Evolutionary conservation across 2,888 invertebrate genomes (phyloP).

Genomic region (Eupithecia pulchellata): DNA sequence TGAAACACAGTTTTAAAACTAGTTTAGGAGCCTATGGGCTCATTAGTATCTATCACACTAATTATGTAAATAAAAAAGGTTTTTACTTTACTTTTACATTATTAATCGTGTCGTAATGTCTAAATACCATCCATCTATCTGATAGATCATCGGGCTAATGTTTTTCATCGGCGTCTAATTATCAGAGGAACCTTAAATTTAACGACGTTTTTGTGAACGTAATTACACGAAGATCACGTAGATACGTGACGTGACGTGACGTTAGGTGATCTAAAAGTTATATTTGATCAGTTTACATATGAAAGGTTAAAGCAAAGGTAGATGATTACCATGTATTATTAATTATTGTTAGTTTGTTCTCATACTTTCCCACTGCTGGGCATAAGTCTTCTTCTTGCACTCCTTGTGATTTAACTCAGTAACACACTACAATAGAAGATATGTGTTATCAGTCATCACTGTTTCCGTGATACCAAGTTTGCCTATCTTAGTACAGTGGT

Average conservation of each 20-base stretch:
- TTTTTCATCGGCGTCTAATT: slow-evolving; percentile 67
- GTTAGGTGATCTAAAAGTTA: background rate
- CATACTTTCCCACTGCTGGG: background rate
- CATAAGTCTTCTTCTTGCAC: background rate
- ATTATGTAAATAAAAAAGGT: too few species aligned
- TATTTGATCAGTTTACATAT: background rate
- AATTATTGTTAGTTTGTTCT: background rate
- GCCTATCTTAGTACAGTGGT: too few species aligned
- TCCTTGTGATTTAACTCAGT: background rate
- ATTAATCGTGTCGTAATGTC: background rate
- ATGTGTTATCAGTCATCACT: too few species aligned
- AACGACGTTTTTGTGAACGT: slow-evolving; percentile 30
- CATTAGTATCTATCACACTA: too few species aligned
- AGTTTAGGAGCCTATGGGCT: too few species aligned
- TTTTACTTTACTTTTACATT: too few species aligned
- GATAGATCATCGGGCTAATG: slow-evolving; percentile 60
- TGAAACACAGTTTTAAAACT: too few species aligned
- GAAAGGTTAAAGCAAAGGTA: background rate
- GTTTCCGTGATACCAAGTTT: too few species aligned
- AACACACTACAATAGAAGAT: background rate
- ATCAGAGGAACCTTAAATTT: slow-evolving; percentile 29
- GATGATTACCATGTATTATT: background rate
- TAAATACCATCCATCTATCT: slow-evolving; percentile 26
- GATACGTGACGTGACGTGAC: background rate
- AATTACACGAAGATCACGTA: slow-evolving; percentile 1